These are phyloP conservation scores for Lamellibrachia columna DNA, from an alignment of 2,888 invertebrate genomes.

Conservation along the genomic window DNA sequence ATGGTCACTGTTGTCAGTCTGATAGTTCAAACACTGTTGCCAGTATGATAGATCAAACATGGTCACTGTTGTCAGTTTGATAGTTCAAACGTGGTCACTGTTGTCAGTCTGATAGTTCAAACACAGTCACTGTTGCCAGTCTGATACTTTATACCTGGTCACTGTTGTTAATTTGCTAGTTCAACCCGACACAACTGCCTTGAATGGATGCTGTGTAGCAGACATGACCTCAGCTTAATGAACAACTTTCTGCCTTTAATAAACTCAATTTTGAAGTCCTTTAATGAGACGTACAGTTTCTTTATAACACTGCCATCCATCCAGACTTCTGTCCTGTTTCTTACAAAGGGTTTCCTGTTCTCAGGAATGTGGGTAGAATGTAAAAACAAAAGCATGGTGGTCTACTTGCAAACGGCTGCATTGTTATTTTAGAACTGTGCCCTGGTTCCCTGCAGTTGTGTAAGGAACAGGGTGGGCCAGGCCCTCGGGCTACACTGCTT, in stretches of 20 bases:
- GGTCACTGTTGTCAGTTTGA: background rate
- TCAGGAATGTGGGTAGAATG: background rate
- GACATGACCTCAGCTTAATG: background rate
- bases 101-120: too few species aligned
- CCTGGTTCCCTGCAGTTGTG: background rate
- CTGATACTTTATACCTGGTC: background rate
- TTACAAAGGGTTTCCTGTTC: background rate
- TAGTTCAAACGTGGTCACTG: background rate
- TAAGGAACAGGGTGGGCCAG: background rate
- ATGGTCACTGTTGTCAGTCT: background rate
- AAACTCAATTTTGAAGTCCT: background rate
- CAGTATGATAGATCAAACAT: background rate
- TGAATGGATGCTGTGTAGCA: background rate
- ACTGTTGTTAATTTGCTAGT: background rate
- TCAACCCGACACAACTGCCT: background rate
- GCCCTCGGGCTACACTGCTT: background rate
- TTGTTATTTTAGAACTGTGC: conserved; percentile 1
- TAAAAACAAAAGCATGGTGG: background rate
- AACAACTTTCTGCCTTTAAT: background rate
- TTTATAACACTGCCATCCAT: too few species aligned
- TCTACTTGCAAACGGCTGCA: background rate
- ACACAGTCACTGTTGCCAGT: background rate
- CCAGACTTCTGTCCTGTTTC: background rate
- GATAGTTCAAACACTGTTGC: background rate
- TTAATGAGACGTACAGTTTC: background rate